These are phyloP conservation scores for Zelostemma sp. DNA, from an alignment of 1,140 invertebrate genomes.

Conservation along the genomic window DNA sequence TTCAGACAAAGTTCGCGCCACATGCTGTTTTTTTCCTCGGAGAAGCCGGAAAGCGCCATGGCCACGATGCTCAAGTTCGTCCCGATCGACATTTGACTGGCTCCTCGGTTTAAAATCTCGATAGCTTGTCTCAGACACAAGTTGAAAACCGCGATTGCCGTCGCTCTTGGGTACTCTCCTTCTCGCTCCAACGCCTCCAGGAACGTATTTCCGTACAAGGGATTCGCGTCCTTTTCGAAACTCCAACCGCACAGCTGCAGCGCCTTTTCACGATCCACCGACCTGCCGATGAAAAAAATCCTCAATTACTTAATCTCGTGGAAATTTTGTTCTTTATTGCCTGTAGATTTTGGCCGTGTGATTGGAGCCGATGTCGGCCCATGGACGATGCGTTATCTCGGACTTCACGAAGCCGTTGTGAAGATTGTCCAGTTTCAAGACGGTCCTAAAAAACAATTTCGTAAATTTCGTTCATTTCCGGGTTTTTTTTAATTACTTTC, in stretches of 20 bases:
- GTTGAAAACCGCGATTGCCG: constrained; percentile 92
- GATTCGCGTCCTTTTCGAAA: constrained; percentile 75
- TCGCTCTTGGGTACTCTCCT: constrained; percentile 83
- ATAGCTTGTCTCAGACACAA: constrained; percentile 87
- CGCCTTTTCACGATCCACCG: constrained; percentile 82
- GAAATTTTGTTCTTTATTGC: constrained; percentile 38
- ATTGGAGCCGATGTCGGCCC: constrained; percentile 67
- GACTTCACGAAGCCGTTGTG: constrained; percentile 61
- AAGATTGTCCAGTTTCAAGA: constrained; percentile 63
- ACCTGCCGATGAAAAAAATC: constrained; percentile 70
- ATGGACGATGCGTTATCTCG: constrained; percentile 59
- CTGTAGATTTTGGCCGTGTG: constrained; percentile 65
- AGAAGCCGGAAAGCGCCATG: constrained; percentile 91
- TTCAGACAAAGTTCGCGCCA: constrained; percentile 85
- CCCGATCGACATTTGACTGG: constrained; percentile 61
- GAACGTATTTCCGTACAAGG: constrained; percentile 68
- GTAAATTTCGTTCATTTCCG: neutral
- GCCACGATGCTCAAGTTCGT: constrained; percentile 79
- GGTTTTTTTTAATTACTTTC: constrained; percentile 11
- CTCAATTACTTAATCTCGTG: constrained; percentile 4
- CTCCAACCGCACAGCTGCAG: constrained; percentile 90
- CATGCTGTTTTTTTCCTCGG: constrained; percentile 83
- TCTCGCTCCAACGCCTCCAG: constrained; percentile 75
- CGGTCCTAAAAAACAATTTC: constrained; percentile 52
- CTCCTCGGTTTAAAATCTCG: constrained; percentile 83